A percentile compares a stretch with the other conserved stretches of the same genome.
These are phyloP conservation scores for Lucilia sericata DNA, from an alignment of 1,140 invertebrate species.

Conservation along the genomic window DNA sequence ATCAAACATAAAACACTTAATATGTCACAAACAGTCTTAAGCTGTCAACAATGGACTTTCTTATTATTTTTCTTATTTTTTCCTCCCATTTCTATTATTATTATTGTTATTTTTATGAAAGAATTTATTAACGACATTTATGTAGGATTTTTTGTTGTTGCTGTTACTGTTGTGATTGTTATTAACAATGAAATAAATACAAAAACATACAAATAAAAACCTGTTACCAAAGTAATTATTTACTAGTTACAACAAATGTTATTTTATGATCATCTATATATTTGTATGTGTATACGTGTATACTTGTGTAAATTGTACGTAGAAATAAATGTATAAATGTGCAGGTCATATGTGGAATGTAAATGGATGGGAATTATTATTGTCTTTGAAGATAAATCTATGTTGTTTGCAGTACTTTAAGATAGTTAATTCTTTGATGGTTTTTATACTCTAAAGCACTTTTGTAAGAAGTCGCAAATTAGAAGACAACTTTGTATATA, in stretches of 20 bases:
- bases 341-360: too few relatives aligned
- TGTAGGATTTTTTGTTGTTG: slow-evolving; percentile 24
- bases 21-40: slow-evolving; percentile 4
- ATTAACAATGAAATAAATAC: slow-evolving; percentile 34
- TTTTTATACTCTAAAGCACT: too few relatives aligned
- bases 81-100: not conserved
- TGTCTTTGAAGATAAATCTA: too few relatives aligned
- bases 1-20: not conserved
- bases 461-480: too few relatives aligned
- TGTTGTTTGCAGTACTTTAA: too few relatives aligned
- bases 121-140: slow-evolving; percentile 37
- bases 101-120: slow-evolving; percentile 11
- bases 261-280: not conserved
- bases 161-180: slow-evolving; percentile 26
- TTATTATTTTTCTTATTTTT: not conserved
- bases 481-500: too few relatives aligned
- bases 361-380: too few relatives aligned
- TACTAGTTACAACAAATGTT: not conserved
- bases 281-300: too few relatives aligned
- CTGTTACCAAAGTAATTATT: slow-evolving; percentile 42
- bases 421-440: too few relatives aligned
- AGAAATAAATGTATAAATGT: too few relatives aligned
- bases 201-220: slow-evolving; percentile 4
- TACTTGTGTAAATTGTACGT: too few relatives aligned
- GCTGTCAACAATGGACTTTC: slow-evolving; percentile 22